Base-by-base conservation (phyloP, 2,888 invertebrate genomes). In the Drosophila anceps region DNA sequence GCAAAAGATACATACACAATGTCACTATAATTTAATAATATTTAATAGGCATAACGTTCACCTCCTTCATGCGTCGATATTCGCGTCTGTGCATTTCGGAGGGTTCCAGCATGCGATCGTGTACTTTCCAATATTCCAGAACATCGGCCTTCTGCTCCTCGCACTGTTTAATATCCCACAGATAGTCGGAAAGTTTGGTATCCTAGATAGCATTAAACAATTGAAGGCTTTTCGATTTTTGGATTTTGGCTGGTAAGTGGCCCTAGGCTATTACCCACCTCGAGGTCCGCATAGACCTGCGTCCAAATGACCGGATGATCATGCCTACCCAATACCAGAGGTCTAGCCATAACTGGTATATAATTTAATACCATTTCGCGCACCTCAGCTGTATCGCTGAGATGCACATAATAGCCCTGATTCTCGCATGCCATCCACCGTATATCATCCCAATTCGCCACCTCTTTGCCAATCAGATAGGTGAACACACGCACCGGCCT, bases 381-480 rank as follows among this genome's bases (percentile, higher is more conserved):
- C 43, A 99, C 99, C 94, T 99, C 99, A 0, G 99, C 98, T 91
- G 98, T 94, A 35, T 99, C 99, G 81, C 98, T 98, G 59, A 99
- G 95, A 92, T 99, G 99, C 27, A 98, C 98, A 94, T 97, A 98
- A 93, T 96, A 98, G 13, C 98, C 98, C 78, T 97, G 96, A 93
- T 99, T 99, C 29, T 96, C 96, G 93, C 99, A 99, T 57, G 99
- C 99, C 98, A 99, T 99, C 97, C 98, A 98, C 91, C 97, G 97
- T 76, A 98, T 97, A 92, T 98, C 98, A 79, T 97, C 94, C 57
- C 97, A 96, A 93, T 99, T 99, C 37, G 98, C 96, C 69, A 97
- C 96, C 94, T 98, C 98, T 92, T 97, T 95, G 78, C 99, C 99
- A 93, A 99, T 98, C 90, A 99, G 95, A 94, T 98, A 99, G 44